phyloP scores from a whole-genome alignment of 2,113 vertebrate species.

The Oceanodroma tethys region DNA sequence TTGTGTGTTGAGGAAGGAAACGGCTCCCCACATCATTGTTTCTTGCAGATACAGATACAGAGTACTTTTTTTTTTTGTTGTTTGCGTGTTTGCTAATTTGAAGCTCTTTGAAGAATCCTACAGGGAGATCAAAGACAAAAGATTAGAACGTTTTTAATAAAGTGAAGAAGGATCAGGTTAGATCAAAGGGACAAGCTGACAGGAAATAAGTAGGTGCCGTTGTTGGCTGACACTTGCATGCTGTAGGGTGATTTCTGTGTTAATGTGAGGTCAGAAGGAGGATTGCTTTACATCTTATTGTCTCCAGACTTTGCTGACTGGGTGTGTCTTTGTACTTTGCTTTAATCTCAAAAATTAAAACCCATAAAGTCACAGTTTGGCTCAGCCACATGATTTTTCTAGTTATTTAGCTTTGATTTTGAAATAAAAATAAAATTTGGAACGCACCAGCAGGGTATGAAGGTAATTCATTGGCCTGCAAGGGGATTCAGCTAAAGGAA shows the following conservation, averaged over 20 bases:
- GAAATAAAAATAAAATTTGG: conserved; percentile 55
- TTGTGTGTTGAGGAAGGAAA: conserved; percentile 57
- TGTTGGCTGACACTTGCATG: conserved; percentile 70
- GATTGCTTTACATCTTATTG: conserved; percentile 67
- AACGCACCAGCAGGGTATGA: not conserved
- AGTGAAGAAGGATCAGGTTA: conserved; percentile 71
- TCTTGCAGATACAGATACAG: conserved; percentile 24
- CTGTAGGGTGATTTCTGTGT: conserved; percentile 71
- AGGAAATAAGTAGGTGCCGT: conserved; percentile 71
- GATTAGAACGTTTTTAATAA: conserved; percentile 72
- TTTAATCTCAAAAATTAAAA: conserved; percentile 64
- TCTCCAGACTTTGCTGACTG: conserved; percentile 65
- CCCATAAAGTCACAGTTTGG: conserved; percentile 52
- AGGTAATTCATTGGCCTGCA: conserved; percentile 27
- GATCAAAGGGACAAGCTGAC: conserved; percentile 71
- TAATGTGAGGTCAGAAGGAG: conserved; percentile 67
- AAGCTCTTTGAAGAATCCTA: conserved; percentile 67
- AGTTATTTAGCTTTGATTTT: conserved; percentile 52
- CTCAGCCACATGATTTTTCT: conserved; percentile 37
- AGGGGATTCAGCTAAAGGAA: not conserved
- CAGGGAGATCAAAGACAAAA: conserved; percentile 70
- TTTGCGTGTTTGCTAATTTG: conserved; percentile 69
- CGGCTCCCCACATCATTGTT: conserved; percentile 33
- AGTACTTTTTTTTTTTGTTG: conserved; percentile 48
- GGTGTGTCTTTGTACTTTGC: conserved; percentile 59